Conservation (phyloP, 2,113 vertebrate genomes). For the Oophaga pumilio region DNA sequence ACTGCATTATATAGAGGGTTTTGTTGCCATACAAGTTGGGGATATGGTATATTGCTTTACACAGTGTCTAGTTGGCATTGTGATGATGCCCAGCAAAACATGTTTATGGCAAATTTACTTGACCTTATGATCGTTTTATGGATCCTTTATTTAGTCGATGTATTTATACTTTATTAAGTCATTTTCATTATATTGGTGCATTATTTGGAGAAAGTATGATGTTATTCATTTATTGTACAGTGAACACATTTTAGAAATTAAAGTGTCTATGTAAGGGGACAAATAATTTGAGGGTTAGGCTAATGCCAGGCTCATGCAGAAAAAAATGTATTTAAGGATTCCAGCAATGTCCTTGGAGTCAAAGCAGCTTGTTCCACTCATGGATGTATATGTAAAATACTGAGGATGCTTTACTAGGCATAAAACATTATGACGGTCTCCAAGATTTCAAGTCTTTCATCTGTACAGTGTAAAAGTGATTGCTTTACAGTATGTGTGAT, state of each 20-base stretch:
- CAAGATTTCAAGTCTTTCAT: not conserved
- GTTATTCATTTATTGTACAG: not conserved
- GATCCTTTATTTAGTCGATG: no score
- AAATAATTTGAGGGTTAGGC: not conserved
- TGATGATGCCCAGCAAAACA: no score
- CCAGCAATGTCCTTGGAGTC: not conserved
- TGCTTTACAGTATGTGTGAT: not conserved
- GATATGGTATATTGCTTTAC: no score
- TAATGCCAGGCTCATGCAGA: not conserved
- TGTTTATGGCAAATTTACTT: no score
- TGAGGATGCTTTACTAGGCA: not conserved
- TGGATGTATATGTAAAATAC: not conserved
- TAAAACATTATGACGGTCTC: not conserved
- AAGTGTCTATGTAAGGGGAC: not conserved
- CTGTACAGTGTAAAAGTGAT: not conserved
- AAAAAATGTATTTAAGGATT: not conserved
- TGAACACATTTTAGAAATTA: not conserved
- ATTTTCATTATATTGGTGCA: not conserved
- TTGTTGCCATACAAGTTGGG: no score
- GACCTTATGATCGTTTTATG: no score
- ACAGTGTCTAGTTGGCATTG: no score
- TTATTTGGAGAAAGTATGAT: not conserved
- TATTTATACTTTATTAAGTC: no score
- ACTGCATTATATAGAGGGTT: no score
- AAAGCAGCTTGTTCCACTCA: not conserved